Base-by-base conservation (phyloP, 2,888 invertebrate genomes). In the Caenorhabditis imperialis region DNA sequence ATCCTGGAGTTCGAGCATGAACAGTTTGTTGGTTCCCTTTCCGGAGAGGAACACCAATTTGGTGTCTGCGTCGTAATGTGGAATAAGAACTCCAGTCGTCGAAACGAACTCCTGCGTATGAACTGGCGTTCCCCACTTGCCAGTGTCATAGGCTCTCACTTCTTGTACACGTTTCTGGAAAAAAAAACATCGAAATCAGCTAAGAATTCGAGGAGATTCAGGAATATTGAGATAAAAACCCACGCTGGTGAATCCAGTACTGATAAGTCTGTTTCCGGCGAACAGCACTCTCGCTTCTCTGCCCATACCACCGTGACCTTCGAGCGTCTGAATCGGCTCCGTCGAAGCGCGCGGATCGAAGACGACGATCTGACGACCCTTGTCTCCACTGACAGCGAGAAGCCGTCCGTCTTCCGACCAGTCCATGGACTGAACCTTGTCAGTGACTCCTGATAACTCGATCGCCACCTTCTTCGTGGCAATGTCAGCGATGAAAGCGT, bases 21-120 rank as follows among this genome's bases (percentile, higher is more conserved):
- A 91, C 73, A 97, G 93, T 1, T 94, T 94, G 0, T 94, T 95
- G 86, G 96, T 96, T 7, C 95, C 89, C 85, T 89, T 96, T 40
- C 96, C 96, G 61, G 94, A 94, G 67, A 97, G 90, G 91, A 96
- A 96, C 72, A 96, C 91, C 95, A 97, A 95, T 84, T 93, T 93
- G 40, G 97, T 96, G 87, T 97, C 96, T 14, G 93, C 90, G 90
- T 97, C 97, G 89, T 92, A 96, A 6, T 96, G 91, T 0, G 96
- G 96, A 92, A 96, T 94, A 76, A 96, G 90, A 72, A 95, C 93
- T 27, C 92, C 81, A 3, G 81, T 81, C 12, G 78, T 79, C 4
- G 81, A 79, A 35, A 78, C 75, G 40, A 77, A 81, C 45, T 79
- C 81, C 27, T 78, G 74, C 14, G 62, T 69, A 44, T 78, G 77